Percentiles rank a stretch among this genome's conserved stretches.
Evolutionary conservation across 2,888 invertebrate genomes (phyloP).

Genomic region (Agonopterix subpropinquella): DNA sequence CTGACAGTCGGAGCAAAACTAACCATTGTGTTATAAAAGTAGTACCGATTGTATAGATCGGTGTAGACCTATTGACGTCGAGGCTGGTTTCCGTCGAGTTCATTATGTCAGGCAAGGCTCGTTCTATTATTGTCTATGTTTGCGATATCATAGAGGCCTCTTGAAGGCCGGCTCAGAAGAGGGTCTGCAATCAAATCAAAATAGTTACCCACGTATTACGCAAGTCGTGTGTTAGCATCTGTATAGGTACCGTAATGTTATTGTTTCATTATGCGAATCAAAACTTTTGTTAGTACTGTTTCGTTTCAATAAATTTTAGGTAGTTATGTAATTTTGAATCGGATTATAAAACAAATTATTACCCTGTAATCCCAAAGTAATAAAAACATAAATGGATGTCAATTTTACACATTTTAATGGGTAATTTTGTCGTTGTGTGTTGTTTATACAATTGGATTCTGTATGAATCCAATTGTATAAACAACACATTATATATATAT

Average conservation of each 20-base stretch:
- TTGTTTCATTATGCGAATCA: background rate
- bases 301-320: background rate
- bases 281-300: background rate
- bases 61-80: conserved; percentile 80
- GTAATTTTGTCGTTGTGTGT: no score
- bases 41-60: conserved; percentile 84
- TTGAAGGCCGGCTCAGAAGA: conserved; percentile 1
- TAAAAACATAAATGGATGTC: no score
- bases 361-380: no score
- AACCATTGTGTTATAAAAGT: conserved; percentile 87
- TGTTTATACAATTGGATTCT: no score
- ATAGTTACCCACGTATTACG: background rate
- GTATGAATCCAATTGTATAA: no score
- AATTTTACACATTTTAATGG: no score
- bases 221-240: background rate
- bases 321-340: background rate
- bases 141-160: conserved; percentile 4
- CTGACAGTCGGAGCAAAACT: no score
- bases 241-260: background rate
- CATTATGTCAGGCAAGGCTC: conserved; percentile 32
- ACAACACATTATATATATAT: no score
- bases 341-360: no score
- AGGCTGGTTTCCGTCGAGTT: conserved; percentile 59
- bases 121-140: conserved; percentile 13
- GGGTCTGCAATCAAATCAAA: conserved; percentile 10